These are phyloP conservation scores for Epsilonema sp. DNA, from an alignment of 2,888 invertebrate genomes.

Conservation along the genomic window DNA sequence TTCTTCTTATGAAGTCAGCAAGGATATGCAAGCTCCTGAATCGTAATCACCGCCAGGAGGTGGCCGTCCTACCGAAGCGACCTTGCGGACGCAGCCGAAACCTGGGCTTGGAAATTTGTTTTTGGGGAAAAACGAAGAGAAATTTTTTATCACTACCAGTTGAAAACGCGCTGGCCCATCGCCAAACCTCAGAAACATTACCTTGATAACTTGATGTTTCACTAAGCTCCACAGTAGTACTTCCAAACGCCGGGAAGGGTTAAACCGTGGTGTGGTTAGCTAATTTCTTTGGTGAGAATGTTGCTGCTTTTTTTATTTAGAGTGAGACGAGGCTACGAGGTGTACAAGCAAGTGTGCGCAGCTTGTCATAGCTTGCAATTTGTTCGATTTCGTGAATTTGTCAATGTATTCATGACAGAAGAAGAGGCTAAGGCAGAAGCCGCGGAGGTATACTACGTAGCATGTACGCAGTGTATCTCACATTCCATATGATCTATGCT, in stretches of 20 bases:
- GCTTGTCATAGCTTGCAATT: slow-evolving; percentile 90
- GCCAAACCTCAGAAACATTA: not conserved
- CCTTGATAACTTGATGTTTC: not conserved
- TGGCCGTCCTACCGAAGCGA: no score
- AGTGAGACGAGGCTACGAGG: slow-evolving; percentile 41
- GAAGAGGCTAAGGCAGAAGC: slow-evolving; percentile 92
- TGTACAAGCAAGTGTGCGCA: slow-evolving; percentile 97
- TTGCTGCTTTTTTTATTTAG: slow-evolving; percentile 28
- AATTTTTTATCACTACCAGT: not conserved
- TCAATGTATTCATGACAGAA: slow-evolving; percentile 73
- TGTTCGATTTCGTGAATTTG: slow-evolving; percentile 73
- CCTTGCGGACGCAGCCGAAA: no score
- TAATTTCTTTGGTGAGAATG: no score
- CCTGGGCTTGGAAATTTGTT: no score
- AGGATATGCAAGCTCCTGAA: no score
- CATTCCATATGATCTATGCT: not conserved
- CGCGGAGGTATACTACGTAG: slow-evolving; percentile 49
- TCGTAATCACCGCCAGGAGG: no score
- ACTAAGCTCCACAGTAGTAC: not conserved
- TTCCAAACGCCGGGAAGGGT: no score
- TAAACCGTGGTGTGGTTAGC: no score
- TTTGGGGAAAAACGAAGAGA: no score
- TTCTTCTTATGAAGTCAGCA: no score
- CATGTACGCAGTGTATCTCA: no score
- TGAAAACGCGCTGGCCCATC: not conserved